phyloP scores from a whole-genome alignment of 2,113 vertebrate species.

The Cinclus mexicanus region DNA sequence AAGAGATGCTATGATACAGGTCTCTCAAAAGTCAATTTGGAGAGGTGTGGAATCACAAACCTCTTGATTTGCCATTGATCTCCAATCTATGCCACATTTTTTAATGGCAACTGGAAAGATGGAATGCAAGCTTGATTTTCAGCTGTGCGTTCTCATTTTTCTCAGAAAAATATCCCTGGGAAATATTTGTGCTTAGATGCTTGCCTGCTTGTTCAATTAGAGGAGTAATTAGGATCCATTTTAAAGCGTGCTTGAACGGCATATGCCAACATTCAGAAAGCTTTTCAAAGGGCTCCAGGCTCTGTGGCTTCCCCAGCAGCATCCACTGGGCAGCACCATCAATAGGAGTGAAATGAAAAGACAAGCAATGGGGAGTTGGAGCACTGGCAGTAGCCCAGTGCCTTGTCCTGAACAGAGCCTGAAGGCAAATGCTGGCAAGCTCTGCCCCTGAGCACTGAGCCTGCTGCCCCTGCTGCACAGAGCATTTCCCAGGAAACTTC shows the following conservation, averaged over 20 bases:
- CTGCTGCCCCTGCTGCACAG: not conserved
- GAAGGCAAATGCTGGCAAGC: not conserved
- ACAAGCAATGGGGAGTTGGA: not conserved
- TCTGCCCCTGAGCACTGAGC: not conserved
- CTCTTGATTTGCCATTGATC: not conserved
- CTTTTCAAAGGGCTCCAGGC: not conserved
- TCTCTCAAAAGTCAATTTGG: not conserved
- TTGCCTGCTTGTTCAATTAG: not conserved
- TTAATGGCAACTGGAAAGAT: not conserved
- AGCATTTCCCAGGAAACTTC: not conserved
- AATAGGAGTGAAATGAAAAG: not conserved
- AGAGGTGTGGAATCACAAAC: not conserved
- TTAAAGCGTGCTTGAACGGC: not conserved
- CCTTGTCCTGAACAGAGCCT: not conserved
- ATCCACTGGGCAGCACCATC: not conserved
- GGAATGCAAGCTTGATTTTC: not conserved
- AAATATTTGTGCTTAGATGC: slow-evolving; percentile 18
- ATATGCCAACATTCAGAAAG: not conserved
- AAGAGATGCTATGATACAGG: not conserved
- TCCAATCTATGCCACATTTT: not conserved
- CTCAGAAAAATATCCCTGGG: not conserved
- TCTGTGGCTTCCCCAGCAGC: not conserved
- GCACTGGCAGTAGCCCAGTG: not conserved
- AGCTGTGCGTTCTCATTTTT: not conserved
- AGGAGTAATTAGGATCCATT: slow-evolving; percentile 8